Evolutionary conservation across 2,797 vertebrate genomes (phyloP).

Genomic region (Acestrorhynchus altus): DNA sequence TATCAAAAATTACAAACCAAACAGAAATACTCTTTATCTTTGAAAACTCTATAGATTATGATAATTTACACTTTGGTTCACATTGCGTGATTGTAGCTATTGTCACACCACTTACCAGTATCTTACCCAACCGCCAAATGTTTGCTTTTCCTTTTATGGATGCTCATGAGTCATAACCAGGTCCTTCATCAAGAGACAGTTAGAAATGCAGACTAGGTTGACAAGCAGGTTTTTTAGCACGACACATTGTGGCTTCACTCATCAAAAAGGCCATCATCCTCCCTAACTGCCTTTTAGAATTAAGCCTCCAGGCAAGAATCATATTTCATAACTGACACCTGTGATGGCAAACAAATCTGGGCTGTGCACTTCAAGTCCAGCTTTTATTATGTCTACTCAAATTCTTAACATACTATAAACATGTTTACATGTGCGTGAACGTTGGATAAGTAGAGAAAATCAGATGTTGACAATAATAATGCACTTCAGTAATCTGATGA

Average conservation of each 20-base stretch:
- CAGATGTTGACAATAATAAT: too few species aligned
- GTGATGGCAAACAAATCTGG: background rate
- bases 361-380: background rate
- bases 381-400: too few species aligned
- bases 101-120: conserved; percentile 15
- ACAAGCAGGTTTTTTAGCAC: conserved; percentile 32
- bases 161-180: conserved; percentile 40
- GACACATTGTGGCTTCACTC: conserved; percentile 23
- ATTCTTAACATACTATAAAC: too few species aligned
- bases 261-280: conserved; percentile 43
- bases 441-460: too few species aligned
- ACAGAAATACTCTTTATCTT: conserved; percentile 26
- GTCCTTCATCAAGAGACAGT: conserved; percentile 24
- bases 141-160: conserved; percentile 39
- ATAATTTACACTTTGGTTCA: conserved; percentile 9
- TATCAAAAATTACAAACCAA: background rate
- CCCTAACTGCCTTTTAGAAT: conserved; percentile 38
- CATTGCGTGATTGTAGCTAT: conserved; percentile 36
- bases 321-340: conserved; percentile 25
- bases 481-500: too few species aligned
- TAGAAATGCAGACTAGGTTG: conserved; percentile 32
- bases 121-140: conserved; percentile 14
- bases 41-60: conserved; percentile 5
- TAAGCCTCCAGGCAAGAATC: conserved; percentile 32
- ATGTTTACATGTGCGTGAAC: too few species aligned